These are phyloP conservation scores for Puntigrus tetrazona DNA, from an alignment of 2,113 vertebrate genomes.

Conservation along the genomic window DNA sequence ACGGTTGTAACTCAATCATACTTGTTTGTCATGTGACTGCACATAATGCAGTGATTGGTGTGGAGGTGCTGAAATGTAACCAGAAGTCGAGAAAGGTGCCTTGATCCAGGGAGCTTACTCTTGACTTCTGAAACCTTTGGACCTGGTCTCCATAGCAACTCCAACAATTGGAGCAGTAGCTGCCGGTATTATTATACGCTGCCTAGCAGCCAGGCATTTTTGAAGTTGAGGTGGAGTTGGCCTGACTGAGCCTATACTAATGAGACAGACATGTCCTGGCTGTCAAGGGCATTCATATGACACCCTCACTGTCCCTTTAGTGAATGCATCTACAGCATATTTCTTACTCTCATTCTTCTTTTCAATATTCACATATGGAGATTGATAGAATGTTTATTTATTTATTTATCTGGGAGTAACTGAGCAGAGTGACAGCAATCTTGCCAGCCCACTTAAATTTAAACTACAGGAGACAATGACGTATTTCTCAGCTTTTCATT, in stretches of 20 bases:
- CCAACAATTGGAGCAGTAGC: conserved; percentile 23
- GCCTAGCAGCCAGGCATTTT: neutral
- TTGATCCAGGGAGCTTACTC: neutral
- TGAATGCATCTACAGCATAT: neutral
- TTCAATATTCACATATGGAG: neutral
- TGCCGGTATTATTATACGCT: neutral
- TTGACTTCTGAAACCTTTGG: neutral
- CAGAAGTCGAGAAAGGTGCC: conserved; percentile 4
- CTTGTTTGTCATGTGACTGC: neutral
- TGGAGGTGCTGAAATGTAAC: neutral
- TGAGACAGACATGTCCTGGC: conserved; percentile 12
- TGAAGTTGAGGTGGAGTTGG: neutral
- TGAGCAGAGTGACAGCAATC: neutral
- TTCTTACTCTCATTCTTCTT: neutral
- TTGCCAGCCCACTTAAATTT: neutral
- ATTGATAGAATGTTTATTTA: no score
- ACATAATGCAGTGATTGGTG: neutral
- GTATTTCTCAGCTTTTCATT: neutral
- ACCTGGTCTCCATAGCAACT: conserved; percentile 41
- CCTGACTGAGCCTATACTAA: conserved; percentile 4
- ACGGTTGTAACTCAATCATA: neutral
- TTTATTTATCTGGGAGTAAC: neutral
- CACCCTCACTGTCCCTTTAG: neutral
- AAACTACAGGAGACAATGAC: neutral
- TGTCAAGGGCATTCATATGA: neutral